A percentile compares a stretch with the other conserved stretches of the same genome.
Evolutionary conservation across 2,113 vertebrate genomes (phyloP).

Genomic region (Pluvialis apricaria): DNA sequence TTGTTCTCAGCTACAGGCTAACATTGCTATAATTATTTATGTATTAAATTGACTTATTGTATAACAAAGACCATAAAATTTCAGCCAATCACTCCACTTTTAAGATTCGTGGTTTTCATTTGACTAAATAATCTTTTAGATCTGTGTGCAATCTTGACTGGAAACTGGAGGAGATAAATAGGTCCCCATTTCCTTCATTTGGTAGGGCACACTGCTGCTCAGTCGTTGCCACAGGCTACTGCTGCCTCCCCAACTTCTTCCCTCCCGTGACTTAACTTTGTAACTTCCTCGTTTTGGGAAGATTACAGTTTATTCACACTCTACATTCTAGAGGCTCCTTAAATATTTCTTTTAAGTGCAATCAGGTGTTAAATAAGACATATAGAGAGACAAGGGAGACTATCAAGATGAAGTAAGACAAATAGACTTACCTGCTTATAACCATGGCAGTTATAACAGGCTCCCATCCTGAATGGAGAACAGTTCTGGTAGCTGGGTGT

Average conservation of each 20-base stretch:
- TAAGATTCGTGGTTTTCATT: neutral
- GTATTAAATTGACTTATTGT: neutral
- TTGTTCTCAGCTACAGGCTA: neutral
- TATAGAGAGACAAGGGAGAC: neutral
- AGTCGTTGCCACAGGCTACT: neutral
- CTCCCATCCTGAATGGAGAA: slow-evolving; percentile 97
- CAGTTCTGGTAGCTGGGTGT: slow-evolving; percentile 93
- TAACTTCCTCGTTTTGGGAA: neutral
- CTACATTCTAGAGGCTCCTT: neutral
- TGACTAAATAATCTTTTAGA: neutral
- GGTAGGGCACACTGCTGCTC: neutral
- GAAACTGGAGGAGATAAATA: neutral
- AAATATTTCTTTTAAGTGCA: neutral
- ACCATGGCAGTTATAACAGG: slow-evolving; percentile 98
- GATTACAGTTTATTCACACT: neutral
- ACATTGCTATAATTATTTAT: neutral
- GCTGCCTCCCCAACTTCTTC: neutral
- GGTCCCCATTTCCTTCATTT: neutral
- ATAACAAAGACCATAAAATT: neutral
- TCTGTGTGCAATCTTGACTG: neutral
- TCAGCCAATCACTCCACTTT: neutral
- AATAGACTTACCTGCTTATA: slow-evolving; percentile 87
- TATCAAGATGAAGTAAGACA: neutral
- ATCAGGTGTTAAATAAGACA: neutral
- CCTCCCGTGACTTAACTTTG: neutral